These are phyloP conservation scores for Netelia melanura DNA, from an alignment of 2,888 invertebrate genomes.

Conservation along the genomic window DNA sequence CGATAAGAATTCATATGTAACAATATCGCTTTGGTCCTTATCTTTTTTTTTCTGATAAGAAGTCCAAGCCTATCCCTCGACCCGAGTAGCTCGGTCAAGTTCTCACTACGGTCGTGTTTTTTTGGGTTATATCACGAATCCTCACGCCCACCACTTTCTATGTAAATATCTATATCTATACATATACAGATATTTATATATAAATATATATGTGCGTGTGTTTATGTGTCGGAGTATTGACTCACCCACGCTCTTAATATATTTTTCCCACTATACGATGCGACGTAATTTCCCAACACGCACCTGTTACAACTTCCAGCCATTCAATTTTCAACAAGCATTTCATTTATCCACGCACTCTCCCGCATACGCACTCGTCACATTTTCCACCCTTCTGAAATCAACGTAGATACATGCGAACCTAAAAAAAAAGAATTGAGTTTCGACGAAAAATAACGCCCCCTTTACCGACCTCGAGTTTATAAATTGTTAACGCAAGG, in stretches of 20 bases:
- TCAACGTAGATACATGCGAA: neutral
- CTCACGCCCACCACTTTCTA: neutral
- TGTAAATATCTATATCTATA: slow-evolving; percentile 13
- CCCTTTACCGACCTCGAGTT: too few species aligned
- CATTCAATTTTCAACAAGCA: slow-evolving; percentile 14
- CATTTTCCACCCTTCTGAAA: slow-evolving; percentile 7
- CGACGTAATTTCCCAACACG: slow-evolving; percentile 23
- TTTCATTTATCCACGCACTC: neutral
- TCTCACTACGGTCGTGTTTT: slow-evolving; percentile 52
- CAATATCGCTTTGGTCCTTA: neutral
- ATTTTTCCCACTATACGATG: slow-evolving; percentile 15
- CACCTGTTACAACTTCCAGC: slow-evolving; percentile 47
- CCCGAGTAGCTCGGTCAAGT: slow-evolving; percentile 31
- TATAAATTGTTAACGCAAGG: neutral
- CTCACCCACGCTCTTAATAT: slow-evolving; percentile 19
- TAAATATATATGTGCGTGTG: neutral
- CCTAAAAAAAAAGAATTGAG: too few species aligned
- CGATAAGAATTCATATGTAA: neutral
- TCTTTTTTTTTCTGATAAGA: slow-evolving; percentile 34
- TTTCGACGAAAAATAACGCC: too few species aligned
- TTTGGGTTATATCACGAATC: slow-evolving; percentile 40
- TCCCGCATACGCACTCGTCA: neutral
- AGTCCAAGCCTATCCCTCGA: slow-evolving; percentile 13
- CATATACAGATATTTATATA: neutral
- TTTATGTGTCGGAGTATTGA: slow-evolving; percentile 24